Conservation (phyloP, 2,888 invertebrate genomes). For the Lumbricus terrestris region DNA sequence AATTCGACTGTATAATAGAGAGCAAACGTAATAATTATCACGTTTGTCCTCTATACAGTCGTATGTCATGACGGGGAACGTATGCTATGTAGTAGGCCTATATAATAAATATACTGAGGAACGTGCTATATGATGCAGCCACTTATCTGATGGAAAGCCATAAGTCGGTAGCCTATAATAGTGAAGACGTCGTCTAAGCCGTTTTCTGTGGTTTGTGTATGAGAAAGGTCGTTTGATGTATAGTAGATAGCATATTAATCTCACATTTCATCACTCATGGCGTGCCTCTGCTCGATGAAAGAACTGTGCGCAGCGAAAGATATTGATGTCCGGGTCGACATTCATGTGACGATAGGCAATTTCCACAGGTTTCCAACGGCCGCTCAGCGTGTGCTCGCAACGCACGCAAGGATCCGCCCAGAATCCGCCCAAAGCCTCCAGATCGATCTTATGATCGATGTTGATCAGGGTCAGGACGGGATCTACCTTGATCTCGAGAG, state of each 20-base stretch:
- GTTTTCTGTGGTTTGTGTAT: background rate
- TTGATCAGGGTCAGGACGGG: background rate
- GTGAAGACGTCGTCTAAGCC: background rate
- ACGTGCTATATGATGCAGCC: too few relatives aligned
- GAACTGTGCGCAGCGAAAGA: background rate
- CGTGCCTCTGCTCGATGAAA: background rate
- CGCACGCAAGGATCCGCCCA: background rate
- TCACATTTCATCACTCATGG: background rate
- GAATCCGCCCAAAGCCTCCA: background rate
- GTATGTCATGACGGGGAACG: too few relatives aligned
- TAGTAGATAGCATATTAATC: background rate
- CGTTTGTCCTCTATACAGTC: too few relatives aligned
- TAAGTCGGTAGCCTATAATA: background rate
- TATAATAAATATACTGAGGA: too few relatives aligned
- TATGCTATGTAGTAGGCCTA: too few relatives aligned
- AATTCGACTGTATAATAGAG: too few relatives aligned
- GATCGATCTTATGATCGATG: background rate
- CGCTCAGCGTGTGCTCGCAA: background rate
- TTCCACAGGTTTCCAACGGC: background rate
- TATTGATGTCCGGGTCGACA: background rate
- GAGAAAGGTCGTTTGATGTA: background rate
- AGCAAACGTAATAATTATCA: too few relatives aligned
- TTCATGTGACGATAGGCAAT: background rate
- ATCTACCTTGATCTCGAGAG: background rate
- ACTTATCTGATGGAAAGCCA: too few relatives aligned